phyloP scores from a whole-genome alignment of 1,140 invertebrate species.

The Lepidostoma basale region DNA sequence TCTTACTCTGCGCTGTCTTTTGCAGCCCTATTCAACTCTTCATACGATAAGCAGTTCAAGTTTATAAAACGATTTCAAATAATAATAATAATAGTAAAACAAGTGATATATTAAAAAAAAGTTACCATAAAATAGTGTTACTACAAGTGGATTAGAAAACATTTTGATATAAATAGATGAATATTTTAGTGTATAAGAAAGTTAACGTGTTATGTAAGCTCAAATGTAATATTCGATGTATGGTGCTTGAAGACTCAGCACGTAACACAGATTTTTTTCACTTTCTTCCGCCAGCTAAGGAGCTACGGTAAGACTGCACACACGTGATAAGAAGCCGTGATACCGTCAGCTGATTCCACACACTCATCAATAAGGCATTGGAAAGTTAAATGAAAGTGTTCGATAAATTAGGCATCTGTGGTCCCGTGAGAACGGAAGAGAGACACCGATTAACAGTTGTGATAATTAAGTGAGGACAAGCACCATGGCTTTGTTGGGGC shows the following conservation, averaged over 20 bases:
- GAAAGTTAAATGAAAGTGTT: not conserved
- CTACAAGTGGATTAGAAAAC: not conserved
- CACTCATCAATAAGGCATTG: not conserved
- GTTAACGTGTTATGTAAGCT: slow-evolving; percentile 5
- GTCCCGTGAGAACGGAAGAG: not conserved
- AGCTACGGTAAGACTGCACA: too few relatives aligned
- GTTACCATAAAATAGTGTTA: slow-evolving; percentile 8
- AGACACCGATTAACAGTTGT: too few relatives aligned
- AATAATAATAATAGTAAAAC: not conserved
- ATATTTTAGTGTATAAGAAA: not conserved
- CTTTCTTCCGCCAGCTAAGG: slow-evolving; percentile 1
- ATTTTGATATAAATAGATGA: not conserved
- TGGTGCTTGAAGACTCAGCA: slow-evolving; percentile 1
- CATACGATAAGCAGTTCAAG: too few relatives aligned
- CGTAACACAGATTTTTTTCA: not conserved
- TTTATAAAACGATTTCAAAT: not conserved
- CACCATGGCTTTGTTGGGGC: slow-evolving; percentile 52
- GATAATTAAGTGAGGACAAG: too few relatives aligned
- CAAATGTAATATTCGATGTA: not conserved
- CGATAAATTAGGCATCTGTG: not conserved
- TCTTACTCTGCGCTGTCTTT: too few relatives aligned
- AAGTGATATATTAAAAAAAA: slow-evolving; percentile 11
- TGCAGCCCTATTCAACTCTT: too few relatives aligned
- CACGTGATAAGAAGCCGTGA: not conserved
- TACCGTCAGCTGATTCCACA: not conserved